These are phyloP conservation scores for Podotricha telesiphe DNA, from an alignment of 2,888 invertebrate species.

Conservation along the genomic window DNA sequence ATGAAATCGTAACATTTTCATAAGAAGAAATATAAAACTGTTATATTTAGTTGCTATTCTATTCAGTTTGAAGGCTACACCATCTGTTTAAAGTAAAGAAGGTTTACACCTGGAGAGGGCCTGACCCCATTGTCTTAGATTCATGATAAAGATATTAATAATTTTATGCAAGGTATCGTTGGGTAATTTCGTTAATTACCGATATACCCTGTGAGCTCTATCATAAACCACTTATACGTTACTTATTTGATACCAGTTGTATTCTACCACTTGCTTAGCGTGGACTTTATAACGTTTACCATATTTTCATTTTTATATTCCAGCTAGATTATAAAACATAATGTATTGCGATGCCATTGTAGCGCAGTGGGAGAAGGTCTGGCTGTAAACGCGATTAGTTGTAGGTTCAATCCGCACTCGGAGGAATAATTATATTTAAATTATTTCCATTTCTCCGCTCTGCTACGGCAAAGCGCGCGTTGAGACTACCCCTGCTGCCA, in stretches of 20 bases:
- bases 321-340: too few species aligned
- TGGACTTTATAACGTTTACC: not conserved
- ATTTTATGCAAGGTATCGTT: constrained; percentile 31
- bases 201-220: constrained; percentile 5
- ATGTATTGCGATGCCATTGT: too few species aligned
- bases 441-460: too few species aligned
- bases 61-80: constrained; percentile 34
- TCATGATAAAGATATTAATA: constrained; percentile 47
- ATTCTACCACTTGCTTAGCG: not conserved
- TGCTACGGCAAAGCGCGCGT: too few species aligned
- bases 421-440: too few species aligned
- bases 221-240: constrained; percentile 13
- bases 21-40: not conserved
- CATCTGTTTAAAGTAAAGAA: constrained; percentile 57
- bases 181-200: constrained; percentile 41
- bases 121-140: constrained; percentile 70
- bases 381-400: too few species aligned
- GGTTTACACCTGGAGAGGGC: constrained; percentile 54
- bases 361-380: too few species aligned
- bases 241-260: not conserved
- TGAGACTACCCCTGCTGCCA: too few species aligned
- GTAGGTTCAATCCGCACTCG: too few species aligned
- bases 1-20: too few species aligned
- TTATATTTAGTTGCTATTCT: constrained; percentile 15
- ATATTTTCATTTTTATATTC: not conserved